Evolutionary conservation across 2,888 invertebrate genomes (phyloP), one percentile per base, ranked within the genome.

Genomic region (Neelides folsomi): DNA sequence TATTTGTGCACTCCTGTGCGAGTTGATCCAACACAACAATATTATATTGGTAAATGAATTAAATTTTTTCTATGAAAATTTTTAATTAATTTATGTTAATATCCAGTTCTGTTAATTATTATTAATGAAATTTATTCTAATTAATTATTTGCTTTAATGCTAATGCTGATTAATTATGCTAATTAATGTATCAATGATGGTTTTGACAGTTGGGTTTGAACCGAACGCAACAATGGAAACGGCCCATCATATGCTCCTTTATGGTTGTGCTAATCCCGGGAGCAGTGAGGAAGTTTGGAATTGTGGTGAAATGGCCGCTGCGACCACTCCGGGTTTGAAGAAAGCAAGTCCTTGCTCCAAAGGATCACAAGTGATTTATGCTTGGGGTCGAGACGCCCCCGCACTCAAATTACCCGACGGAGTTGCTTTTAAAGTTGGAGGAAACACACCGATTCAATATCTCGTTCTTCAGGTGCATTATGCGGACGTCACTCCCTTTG

Each of bases 381-480:
- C 93, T 0, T 95, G 93, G 93, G 94, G 92, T 1, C 76, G 86
- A 62, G 88, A 93, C 69, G 93, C 94, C 0, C 89, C 89, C 0
- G 38, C 47, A 15, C 78, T 78, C 49, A 73, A 94, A 4, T 71
- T 94, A 47, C 94, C 94, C 0, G 72, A 81, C 47, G 86, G 82
- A 56, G 93, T 97, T 8, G 97, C 92, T 1, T 97, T 95, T 70
- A 84, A 84, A 70, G 83, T 95, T 44, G 95, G 95, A 7, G 79
- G 78, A 51, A 78, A 79, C 53, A 85, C 90, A 0, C 76, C 79
- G 10, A 85, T 92, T 58, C 81, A 86, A 66, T 93, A 92, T 69
- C 74, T 97, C 51, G 93, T 95, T 0, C 73, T 98, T 37, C 97
- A 97, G 74, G 86, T 97, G 1, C 92, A 93, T 69, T 93, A 92